These are phyloP conservation scores for Microtus oregoni DNA, from an alignment of 2,113 vertebrate genomes.

Conservation along the genomic window DNA sequence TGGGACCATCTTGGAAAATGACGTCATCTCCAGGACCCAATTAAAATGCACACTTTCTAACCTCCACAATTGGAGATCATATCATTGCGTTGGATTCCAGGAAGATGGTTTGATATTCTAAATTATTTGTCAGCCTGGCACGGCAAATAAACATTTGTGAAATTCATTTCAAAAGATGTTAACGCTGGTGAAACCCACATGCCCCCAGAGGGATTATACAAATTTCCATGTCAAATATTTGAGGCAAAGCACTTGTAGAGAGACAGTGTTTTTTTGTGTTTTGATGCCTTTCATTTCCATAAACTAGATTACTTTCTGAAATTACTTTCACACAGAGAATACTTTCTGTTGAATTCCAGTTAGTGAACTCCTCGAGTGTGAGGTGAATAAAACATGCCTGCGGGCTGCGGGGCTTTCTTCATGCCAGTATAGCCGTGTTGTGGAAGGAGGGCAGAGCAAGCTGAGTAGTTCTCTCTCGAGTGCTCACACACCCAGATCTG, in stretches of 20 bases:
- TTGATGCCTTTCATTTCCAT: constrained; percentile 93
- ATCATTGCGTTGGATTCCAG: constrained; percentile 86
- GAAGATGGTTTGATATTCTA: constrained; percentile 88
- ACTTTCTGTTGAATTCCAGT: constrained; percentile 92
- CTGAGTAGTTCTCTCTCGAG: constrained; percentile 85
- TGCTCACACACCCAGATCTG: constrained; percentile 79
- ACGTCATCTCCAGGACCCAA: constrained; percentile 73
- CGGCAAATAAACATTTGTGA: constrained; percentile 92
- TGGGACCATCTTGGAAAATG: constrained; percentile 74
- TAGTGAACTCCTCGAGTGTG: constrained; percentile 91
- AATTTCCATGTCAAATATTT: constrained; percentile 94
- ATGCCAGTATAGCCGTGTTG: constrained; percentile 73
- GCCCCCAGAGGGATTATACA: constrained; percentile 92
- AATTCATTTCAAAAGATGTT: constrained; percentile 92
- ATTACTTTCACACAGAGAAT: constrained; percentile 93
- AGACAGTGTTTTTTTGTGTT: constrained; percentile 91
- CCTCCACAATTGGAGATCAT: constrained; percentile 83
- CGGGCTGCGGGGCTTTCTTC: constrained; percentile 80
- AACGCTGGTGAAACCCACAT: constrained; percentile 89
- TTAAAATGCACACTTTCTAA: constrained; percentile 89
- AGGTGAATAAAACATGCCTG: constrained; percentile 89
- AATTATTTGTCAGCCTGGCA: constrained; percentile 89
- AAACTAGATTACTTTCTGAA: constrained; percentile 94
- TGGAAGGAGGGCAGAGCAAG: constrained; percentile 79
- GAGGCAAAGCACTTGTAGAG: constrained; percentile 91